Base-by-base conservation (phyloP, 2,797 vertebrate species). In the Zenarchopterus dispar region DNA sequence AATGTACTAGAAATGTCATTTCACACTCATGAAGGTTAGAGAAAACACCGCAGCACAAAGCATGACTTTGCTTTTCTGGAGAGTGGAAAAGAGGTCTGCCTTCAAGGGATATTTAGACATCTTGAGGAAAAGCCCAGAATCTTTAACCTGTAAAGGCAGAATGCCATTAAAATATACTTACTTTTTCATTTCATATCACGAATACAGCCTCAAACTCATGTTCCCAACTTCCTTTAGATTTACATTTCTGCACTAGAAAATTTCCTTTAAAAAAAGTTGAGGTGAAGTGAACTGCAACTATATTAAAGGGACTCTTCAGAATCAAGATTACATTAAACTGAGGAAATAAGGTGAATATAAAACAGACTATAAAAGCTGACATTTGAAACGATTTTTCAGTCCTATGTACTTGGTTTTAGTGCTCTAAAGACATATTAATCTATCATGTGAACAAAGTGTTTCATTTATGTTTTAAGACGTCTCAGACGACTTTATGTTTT, bases 41-140 rank as follows among this genome's bases (percentile, higher is more conserved):
- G 70, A 84, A 68, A 81, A 70, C 67, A 75, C 73, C 84, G 81
- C 78, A 68, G 78, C 62, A 73, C 73, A 60, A 75, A 81, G 82
- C 80, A 60, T 19, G 78, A 74, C 31, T 80, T 67, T 51, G 57
- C 79, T 70, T 63, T 71, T 75, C 77, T 67, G 64, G 51, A 81
- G 36, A 65, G 65, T n/a, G 18, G 55, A 70, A 66, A 62, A 56
- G 31, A 59, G 52, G 36, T 58, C 43, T 58, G 61, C 58, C 48
- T 67, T 55, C 16, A 4, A 57, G 43, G 23, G 44, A 58, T 49
- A 81, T 79, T 74, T 59, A 52, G 18, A 70, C 28, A 36, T 62
- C 39, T 77, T 81, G 62, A 65, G 62, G 45, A 45, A 42, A 78
- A 69, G 67, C 53, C 63, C 56, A 47, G 48, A 74, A 66, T 61